Conservation (phyloP, 2,113 vertebrate genomes). For the Pantherophis guttatus region DNA sequence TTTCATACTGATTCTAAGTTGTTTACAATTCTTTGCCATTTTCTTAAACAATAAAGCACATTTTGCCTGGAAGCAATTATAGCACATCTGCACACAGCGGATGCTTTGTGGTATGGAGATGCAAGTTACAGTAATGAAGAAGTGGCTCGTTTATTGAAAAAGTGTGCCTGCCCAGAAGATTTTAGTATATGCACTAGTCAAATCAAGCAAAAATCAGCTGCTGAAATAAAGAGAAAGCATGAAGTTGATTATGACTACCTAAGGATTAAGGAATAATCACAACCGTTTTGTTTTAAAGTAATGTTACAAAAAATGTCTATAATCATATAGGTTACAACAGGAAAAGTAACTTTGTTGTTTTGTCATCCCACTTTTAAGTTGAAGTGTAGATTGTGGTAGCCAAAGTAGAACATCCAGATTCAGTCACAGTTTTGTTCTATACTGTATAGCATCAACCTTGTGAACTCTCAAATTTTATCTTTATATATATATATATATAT, state of each 20-base stretch:
- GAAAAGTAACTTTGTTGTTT: not conserved
- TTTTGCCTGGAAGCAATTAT: slow-evolving; percentile 15
- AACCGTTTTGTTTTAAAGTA: not conserved
- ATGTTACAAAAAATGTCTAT: not conserved
- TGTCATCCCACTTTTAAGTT: not conserved
- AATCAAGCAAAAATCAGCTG: slow-evolving; percentile 20
- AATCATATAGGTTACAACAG: not conserved
- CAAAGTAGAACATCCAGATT: too few species aligned
- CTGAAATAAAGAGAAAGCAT: not conserved
- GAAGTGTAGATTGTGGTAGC: not conserved
- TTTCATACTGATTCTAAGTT: not conserved
- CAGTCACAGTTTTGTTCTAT: too few species aligned
- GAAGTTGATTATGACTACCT: not conserved
- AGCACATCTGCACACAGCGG: slow-evolving; percentile 8
- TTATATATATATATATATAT: too few species aligned
- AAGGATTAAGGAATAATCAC: not conserved
- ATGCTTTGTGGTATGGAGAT: slow-evolving; percentile 13
- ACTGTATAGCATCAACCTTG: too few species aligned
- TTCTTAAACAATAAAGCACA: not conserved
- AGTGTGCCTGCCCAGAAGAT: not conserved
- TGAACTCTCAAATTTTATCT: too few species aligned
- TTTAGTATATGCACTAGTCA: not conserved
- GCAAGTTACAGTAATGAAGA: slow-evolving; percentile 5
- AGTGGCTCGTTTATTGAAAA: not conserved
- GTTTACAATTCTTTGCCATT: slow-evolving; percentile 10